Evolutionary conservation across 2,113 vertebrate species (phyloP), one percentile per base, ranked within the genome.

Genomic region (Polyodon spathula): DNA sequence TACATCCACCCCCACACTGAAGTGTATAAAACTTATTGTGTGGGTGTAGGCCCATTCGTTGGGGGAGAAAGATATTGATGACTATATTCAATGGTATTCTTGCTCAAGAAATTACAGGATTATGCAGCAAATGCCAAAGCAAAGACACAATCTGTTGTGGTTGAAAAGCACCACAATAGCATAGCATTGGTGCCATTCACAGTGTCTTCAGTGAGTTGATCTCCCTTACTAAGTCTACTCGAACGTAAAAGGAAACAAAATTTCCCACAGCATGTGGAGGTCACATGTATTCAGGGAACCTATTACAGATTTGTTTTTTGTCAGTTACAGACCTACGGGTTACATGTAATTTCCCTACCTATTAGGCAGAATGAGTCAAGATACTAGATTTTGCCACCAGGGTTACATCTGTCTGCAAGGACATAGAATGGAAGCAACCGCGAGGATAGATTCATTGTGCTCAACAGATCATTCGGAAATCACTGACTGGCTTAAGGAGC

Each of bases 31-130:
- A n/a, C n/a, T n/a, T n/a, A n/a, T n/a, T n/a, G n/a, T n/a, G n/a
- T n/a, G n/a, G n/a, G n/a, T n/a, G n/a, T n/a, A 66, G 62, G 54
- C 43, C 54, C 15, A 51, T 43, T 42, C 42, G 58, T 40, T 65
- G 71, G 62, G 56, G 56, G 8, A 52, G 59, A 61, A 40, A 73
- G 71, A 78, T 80, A n/a, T n/a, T n/a, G n/a, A n/a, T n/a, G 43
- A 44, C 43, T 44, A 8, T 8, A 8, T 44, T 44, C 12, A 44
- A 12, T 44, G 43, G 12, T 82, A 75, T 27, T 62, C 70, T 60
- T 73, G 69, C 79, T 78, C 71, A 80, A 78, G 74, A 76, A 83
- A 80, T 77, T 68, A 84, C 82, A 82, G 79, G 76, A 81, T 78
- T 71, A 72, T 73, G 85, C 79, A 75, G 59, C 59, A 54, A 78